These are phyloP conservation scores for Tachypleus tridentatus DNA, from an alignment of 1,140 invertebrate species.

Conservation along the genomic window DNA sequence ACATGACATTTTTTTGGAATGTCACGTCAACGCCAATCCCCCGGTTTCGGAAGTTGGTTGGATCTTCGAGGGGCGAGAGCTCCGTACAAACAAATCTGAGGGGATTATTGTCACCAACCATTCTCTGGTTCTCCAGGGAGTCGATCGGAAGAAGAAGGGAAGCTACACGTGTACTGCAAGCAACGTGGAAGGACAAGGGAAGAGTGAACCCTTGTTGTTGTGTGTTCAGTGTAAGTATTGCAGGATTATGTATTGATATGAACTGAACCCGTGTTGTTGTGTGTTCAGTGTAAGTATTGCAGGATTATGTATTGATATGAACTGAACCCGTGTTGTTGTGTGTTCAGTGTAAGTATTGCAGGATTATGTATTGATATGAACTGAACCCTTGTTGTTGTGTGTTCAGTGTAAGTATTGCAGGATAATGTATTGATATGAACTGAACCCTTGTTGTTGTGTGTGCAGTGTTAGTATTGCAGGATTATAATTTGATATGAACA, in stretches of 20 bases:
- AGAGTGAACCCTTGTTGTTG: constrained; percentile 64
- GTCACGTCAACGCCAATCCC: constrained; percentile 74
- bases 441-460: constrained; percentile 64
- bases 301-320: no score
- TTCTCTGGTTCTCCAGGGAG: constrained; percentile 36
- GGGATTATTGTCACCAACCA: constrained; percentile 67
- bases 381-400: constrained; percentile 62
- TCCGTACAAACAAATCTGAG: constrained; percentile 33
- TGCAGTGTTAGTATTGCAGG: constrained; percentile 39
- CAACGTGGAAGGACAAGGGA: constrained; percentile 76
- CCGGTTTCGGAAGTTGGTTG: constrained; percentile 65
- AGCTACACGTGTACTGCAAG: constrained; percentile 73
- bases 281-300: constrained; percentile 47
- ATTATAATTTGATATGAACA: no score
- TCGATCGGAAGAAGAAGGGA: constrained; percentile 27
- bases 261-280: constrained; percentile 60
- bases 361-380: no score
- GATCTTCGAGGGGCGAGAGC: constrained; percentile 52
- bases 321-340: constrained; percentile 63
- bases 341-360: constrained; percentile 44
- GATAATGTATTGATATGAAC: no score
- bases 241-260: no score
- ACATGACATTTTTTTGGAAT: constrained; percentile 79
- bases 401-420: constrained; percentile 43
- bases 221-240: constrained; percentile 50